phyloP scores from a whole-genome alignment of 2,797 vertebrate species.

The Centroberyx gerrardi region DNA sequence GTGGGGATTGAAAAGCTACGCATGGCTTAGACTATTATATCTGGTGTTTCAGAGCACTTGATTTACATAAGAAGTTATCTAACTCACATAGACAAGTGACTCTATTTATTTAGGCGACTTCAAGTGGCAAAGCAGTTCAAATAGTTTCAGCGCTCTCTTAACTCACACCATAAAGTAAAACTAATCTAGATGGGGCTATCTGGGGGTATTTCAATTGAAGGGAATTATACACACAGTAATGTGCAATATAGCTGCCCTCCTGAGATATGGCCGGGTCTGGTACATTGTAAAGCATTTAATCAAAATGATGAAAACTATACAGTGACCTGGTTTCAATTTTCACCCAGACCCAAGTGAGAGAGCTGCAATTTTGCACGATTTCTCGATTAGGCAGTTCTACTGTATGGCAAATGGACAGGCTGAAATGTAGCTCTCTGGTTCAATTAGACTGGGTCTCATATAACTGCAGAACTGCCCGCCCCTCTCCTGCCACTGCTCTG shows the following conservation, averaged over 20 bases:
- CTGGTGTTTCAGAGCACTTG: slow-evolving; percentile 14
- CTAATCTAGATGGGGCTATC: slow-evolving; percentile 61
- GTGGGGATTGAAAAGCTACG: background rate
- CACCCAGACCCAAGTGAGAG: slow-evolving; percentile 37
- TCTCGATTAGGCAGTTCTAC: slow-evolving; percentile 39
- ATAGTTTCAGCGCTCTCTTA: slow-evolving; percentile 23
- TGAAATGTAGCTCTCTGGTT: slow-evolving; percentile 32
- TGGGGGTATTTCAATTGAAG: slow-evolving; percentile 70
- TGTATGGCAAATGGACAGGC: slow-evolving; percentile 30
- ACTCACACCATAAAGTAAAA: slow-evolving; percentile 49
- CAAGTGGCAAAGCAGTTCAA: slow-evolving; percentile 44
- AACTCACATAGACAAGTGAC: slow-evolving; percentile 30
- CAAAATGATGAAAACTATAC: slow-evolving; percentile 56
- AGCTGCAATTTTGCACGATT: slow-evolving; percentile 37
- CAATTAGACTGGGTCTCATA: slow-evolving; percentile 57
- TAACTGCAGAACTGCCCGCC: slow-evolving; percentile 56
- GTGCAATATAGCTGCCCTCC: slow-evolving; percentile 60
- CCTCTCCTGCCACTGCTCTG: slow-evolving; percentile 74
- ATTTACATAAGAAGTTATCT: slow-evolving; percentile 33
- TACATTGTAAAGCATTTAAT: slow-evolving; percentile 54
- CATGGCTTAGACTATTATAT: slow-evolving; percentile 9
- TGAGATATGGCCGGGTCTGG: slow-evolving; percentile 50
- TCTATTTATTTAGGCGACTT: slow-evolving; percentile 34
- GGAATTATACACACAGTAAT: slow-evolving; percentile 58
- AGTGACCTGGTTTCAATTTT: slow-evolving; percentile 66